Percentiles rank a stretch among this genome's conserved stretches.
phyloP scores from a whole-genome alignment of 1,140 invertebrate genomes.

The Zophobas atratus region DNA sequence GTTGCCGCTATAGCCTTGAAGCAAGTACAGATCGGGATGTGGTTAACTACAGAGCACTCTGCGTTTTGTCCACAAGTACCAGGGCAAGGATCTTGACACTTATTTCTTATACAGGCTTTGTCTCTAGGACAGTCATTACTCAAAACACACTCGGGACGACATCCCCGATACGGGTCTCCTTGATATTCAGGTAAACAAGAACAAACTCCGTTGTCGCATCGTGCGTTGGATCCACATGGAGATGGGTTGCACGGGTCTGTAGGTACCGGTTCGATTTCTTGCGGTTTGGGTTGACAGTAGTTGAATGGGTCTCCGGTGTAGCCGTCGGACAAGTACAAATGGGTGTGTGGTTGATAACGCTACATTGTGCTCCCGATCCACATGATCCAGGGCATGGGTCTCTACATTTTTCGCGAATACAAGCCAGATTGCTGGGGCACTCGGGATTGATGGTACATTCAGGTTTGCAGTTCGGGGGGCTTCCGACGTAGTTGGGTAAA shows the following conservation, averaged over 20 bases:
- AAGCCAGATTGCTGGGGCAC: slow-evolving; percentile 77
- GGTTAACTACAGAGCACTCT: slow-evolving; percentile 81
- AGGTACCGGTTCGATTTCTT: slow-evolving; percentile 69
- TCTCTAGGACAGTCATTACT: slow-evolving; percentile 82
- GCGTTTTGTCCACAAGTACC: slow-evolving; percentile 82
- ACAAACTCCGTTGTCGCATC: slow-evolving; percentile 80
- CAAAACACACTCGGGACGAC: slow-evolving; percentile 79
- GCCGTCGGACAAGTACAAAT: slow-evolving; percentile 71
- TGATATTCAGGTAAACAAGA: slow-evolving; percentile 76
- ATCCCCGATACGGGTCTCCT: slow-evolving; percentile 76
- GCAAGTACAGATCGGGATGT: slow-evolving; percentile 83
- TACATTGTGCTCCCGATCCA: slow-evolving; percentile 73
- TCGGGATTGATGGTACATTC: slow-evolving; percentile 81
- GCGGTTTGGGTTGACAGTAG: slow-evolving; percentile 71
- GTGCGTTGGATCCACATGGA: slow-evolving; percentile 83
- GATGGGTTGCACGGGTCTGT: slow-evolving; percentile 80
- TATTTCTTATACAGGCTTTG: slow-evolving; percentile 80
- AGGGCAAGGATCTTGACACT: slow-evolving; percentile 80
- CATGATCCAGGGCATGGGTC: slow-evolving; percentile 81
- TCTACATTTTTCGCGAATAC: slow-evolving; percentile 77
- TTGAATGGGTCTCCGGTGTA: slow-evolving; percentile 77
- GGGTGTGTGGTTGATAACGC: slow-evolving; percentile 70
- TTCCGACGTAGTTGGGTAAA: slow-evolving; percentile 77
- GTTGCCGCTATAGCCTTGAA: slow-evolving; percentile 78
- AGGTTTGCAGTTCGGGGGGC: slow-evolving; percentile 80